Base-by-base conservation (phyloP, 2,113 vertebrate species). In the Callocephalon fimbriatum region DNA sequence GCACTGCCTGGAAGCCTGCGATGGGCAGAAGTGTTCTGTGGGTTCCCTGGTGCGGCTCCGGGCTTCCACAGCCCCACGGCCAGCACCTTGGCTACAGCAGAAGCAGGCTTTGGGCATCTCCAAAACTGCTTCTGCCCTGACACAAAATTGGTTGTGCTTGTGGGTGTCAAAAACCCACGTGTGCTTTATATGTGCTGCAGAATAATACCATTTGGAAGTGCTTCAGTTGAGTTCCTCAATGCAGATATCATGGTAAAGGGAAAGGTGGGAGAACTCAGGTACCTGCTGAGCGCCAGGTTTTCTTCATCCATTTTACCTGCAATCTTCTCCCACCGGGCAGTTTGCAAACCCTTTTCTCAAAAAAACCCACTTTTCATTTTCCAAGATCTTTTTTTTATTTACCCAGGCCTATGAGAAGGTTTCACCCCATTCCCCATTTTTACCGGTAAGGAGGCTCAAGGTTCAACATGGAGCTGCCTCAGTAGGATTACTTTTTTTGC, bases 401-500 rank as follows among this genome's bases (percentile, higher is more conserved):
- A 53, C 42, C 7, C 32, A 70, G 50, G 38, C 4, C 8, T 45
- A 3, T 18, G 26, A 67, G 66, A 58, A 88, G 31, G 26, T 76
- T 83, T 93, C 67, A 86, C 5, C 27, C 67, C 47, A 44, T 53
- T 92, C 72, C 48, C 66, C 71, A 40, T 58, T 77, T 61, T 68
- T 73, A 86, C 73, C 68, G 89, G 54, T 14, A 59, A 31, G 35
- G 35, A 82, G 61, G n/a, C 76, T 67, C 63, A 56, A 63, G 73
- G 47, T 88, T 95, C 79, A 88, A 42, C 26, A 47, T 48, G 59
- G 86, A 86, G n/a, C 63, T 94, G 90, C 58, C 66, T 94, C 91
- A 71, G 58, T 42, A 81, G 67, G 89, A 88, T 95, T 82, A 66
- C 59, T 63, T 92, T 94, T 86, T 93, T 93, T 77, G 15, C 61